Evolutionary conservation across 2,888 invertebrate species (phyloP).

Genomic region (Cacoxenus indagator): DNA sequence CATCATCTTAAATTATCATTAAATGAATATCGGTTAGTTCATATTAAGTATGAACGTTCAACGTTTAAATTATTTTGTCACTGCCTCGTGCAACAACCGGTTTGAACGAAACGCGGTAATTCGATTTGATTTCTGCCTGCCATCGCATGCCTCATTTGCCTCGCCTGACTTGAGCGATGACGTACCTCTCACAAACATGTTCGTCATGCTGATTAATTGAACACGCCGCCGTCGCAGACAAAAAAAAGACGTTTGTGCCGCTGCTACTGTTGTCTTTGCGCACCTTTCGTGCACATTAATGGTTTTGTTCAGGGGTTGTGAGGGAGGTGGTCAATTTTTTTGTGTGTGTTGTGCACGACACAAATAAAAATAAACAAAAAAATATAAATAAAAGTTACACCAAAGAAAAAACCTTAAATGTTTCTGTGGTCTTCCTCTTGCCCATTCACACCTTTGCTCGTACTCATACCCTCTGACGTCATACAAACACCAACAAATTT

Average conservation of each 20-base stretch:
- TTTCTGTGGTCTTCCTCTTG: conserved; percentile 22
- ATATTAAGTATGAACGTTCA: not conserved
- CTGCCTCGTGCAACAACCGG: not conserved
- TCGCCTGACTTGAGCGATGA: not conserved
- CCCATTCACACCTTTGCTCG: not conserved
- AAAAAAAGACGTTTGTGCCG: not conserved
- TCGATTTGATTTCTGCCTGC: conserved; percentile 1
- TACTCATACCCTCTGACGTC: conserved; percentile 2
- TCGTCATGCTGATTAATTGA: conserved; percentile 20
- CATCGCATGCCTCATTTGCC: conserved; percentile 20
- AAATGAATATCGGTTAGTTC: too few species aligned
- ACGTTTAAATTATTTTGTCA: not conserved
- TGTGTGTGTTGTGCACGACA: not conserved
- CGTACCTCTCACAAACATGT: conserved; percentile 13
- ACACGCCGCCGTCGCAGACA: conserved; percentile 28
- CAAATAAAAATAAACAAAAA: conserved; percentile 1
- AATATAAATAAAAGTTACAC: not conserved
- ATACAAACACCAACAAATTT: not conserved
- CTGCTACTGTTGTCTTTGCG: not conserved
- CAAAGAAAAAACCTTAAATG: not conserved
- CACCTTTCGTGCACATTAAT: conserved; percentile 36
- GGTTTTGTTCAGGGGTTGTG: conserved; percentile 16
- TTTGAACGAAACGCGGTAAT: conserved; percentile 20
- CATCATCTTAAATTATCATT: too few species aligned
- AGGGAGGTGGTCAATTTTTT: not conserved